Evolutionary conservation across 2,113 vertebrate genomes (phyloP), one percentile per base, ranked within the genome.

Genomic region (Ophthalmotilapia sp.): DNA sequence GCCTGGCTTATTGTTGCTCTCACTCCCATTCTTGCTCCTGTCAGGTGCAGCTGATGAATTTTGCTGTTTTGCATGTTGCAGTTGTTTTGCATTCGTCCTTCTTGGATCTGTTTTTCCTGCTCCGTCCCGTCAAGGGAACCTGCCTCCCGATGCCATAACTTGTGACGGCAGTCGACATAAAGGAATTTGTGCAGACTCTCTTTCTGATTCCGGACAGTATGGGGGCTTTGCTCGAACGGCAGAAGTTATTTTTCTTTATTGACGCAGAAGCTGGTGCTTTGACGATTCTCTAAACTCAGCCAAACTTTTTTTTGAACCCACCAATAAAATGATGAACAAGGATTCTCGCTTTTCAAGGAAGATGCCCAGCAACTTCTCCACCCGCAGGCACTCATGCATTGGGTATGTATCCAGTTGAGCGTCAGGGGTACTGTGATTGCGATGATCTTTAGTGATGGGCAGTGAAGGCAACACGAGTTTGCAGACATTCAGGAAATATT

Each of bases 371-470:
- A 94, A 91, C 94, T 95, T 94, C 91, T 97, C 97, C 6, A 95
- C 91, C 3, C 96, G 97, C 84, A 95, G 97, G 12, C 97, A 97
- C 83, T 97, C 97, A 2, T 97, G 97, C 92, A 96, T 97, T 29
- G 94, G 97, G 96, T 97, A 96, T 6, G 95, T 96, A 94, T 88
- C 29, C 3, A 5, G 7, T 7, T 79, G 82, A 42, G 40, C 31
- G 29, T 73, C 36, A 33, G 26, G 10, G 42, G 58, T 31, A 49
- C 10, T 42, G 12, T 54, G 11, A 21, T 45, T 83, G 33, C 53
- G 5, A 70, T 42, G 11, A 29, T 45, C 9, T 56, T 60, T 23
- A 17, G 19, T 40, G 31, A 60, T 81, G 62, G 11, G 7, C 68
- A 47, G 36, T 33, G 15, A 47, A 49, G 8, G 53, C 47, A 60